Base-by-base conservation (phyloP, 2,888 invertebrate genomes). In the Epinotia demarniana region DNA sequence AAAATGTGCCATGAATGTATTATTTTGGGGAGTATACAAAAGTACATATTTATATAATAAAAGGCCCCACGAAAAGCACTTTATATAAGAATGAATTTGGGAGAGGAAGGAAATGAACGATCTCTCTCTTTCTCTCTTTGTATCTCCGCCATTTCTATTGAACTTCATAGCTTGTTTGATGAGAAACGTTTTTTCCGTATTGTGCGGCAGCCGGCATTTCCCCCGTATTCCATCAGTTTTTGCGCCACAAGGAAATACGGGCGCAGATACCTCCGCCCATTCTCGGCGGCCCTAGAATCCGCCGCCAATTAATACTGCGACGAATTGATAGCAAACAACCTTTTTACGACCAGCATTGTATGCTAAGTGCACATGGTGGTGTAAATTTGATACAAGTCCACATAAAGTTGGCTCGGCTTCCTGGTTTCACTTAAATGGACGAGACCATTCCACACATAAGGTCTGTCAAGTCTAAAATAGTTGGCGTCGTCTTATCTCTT, bases 221-320 rank as follows among this genome's bases (percentile, higher is more conserved):
- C 46, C 33, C 4, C 39, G 5, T 49, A 49, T 46, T 57, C 57
- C 13, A 43, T 27, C 58, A 57, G 27, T 71, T 75, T 75, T 70
- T 75, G 70, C 75, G 23, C n/a, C 27, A 66, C 75, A 33, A 64
- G 75, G 75, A 75, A 75, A 70, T 70, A 46, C 57, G 46, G 23
- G 8, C 72, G 33, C 68, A 61, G 73, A 74, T 68, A 70, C 74
- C 49, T n/a, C 69, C 58, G 53, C 27, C 74, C 75, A 75, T 75
- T 66, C 70, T 19, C 60, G 75, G 75, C 75, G 63, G 12, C 74
- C 73, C 27, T 69, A 70, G 49, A 68, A 61, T 62, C 39, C 11
- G 19, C 16, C 9, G 58, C 75, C 75, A 75, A 75, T 75, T 71
- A 75, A 75, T 68, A 60, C 23, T 27, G 53, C 70, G 23, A 46